Base-by-base conservation (phyloP, 1,140 invertebrate genomes). In the Zophobas morio region DNA sequence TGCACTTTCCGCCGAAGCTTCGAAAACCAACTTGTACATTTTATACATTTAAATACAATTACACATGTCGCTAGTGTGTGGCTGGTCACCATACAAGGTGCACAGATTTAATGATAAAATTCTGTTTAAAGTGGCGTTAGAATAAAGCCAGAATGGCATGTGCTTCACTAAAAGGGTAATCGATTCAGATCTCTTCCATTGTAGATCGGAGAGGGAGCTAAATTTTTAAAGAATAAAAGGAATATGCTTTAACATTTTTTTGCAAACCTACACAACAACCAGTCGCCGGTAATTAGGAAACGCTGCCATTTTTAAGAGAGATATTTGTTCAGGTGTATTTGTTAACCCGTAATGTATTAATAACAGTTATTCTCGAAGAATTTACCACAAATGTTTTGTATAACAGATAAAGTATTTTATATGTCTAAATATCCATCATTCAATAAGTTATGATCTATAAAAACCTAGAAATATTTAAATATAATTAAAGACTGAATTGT, bases 21-120 rank as follows among this genome's bases (percentile, higher is more conserved):
- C 39, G 2, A 32, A 57, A 60, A 5, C 51, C 39, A 74, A 20
- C 8, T 74, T 54, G 49, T 56, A 46, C 34, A 6, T 57, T 56
- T 66, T 66, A 46, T 60, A 42, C 53, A 74, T 74, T 74, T 57
- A 74, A 74, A 74, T 74, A 74, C 72, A 74, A 74, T 74, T 74
- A 60, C 72, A 74, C 33, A 57, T 74, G 72, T 74, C 42, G 37
- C n/a, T 56, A 34, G 49, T 37, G 51, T 73, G 71, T 73, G 60
- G 39, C 54, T 32, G 54, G 39, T 60, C 51, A 60, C 72, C 72
- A 74, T 56, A 73, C 71, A 73, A 73, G 71, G 71, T 54, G 51
- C 35, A 73, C 51, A 37, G 71, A 73, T 73, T 70, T 70, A 47
- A 70, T 70, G 66, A 70, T 70, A 70, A 70, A 70, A 70, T 70